Base-by-base conservation (phyloP, 2,113 vertebrate genomes). In the Malaclemys terrapin region DNA sequence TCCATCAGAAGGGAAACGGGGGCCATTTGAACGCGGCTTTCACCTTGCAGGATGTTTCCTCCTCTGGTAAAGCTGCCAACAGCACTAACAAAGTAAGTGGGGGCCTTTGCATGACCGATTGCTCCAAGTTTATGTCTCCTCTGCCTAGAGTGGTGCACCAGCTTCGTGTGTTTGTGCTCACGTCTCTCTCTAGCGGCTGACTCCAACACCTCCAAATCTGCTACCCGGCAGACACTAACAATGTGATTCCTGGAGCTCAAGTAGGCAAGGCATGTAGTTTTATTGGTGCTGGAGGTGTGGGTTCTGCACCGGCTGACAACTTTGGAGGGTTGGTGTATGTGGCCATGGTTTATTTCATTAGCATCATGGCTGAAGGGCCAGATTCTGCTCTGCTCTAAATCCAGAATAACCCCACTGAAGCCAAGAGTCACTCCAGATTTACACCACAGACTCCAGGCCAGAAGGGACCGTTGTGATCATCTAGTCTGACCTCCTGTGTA, bases 1-100 rank as follows among this genome's bases (percentile, higher is more conserved):
- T 49, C 0, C 2, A 65, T 16, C 82, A 86, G 42, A 97, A 94
- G 42, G 56, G 81, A 2, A 81, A 38, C 0, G 1, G 54, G 13
- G 95, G 94, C 42, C 92, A 45, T 14, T 45, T 95, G 31, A 97
- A 97, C 88, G 89, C 96, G 29, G 96, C 96, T 59, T 97, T 98
- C 85, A 96, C 82, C 47, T 59, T 98, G 91, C 80, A 96, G 65
- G 94, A 95, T 42, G 38, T 97, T 52, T 90, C 96, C 86, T 89
- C 91, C 27, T 87, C 92, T 9, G 31, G 49, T 3, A 85, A 83
- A 75, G 42, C 19, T 17, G 42, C 13, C 49, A 89, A 54, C 84
- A 87, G 89, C 7, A 3, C 78, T 3, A 14, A 42, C 1, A 89
- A 91, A 7, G 94, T 86, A 86, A 95, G 93, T 29, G 5, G 47